phyloP scores from a whole-genome alignment of 2,797 vertebrate species.

The Dendrocincla fuliginosa region DNA sequence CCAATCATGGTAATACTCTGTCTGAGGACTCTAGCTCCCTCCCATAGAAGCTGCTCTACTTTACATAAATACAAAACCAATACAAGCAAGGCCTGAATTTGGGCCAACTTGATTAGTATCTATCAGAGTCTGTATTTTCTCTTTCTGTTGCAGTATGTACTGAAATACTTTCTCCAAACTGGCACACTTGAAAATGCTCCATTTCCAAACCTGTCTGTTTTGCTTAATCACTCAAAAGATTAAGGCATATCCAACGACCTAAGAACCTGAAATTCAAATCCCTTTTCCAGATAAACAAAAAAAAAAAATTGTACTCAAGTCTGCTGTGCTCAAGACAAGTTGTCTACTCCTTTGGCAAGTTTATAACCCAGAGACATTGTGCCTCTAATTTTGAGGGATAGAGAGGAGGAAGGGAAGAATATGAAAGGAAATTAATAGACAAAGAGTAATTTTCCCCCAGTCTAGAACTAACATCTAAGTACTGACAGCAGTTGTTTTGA shows the following conservation, averaged over 20 bases:
- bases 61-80: background rate
- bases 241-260: background rate
- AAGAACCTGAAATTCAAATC: background rate
- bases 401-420: background rate
- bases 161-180: background rate
- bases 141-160: background rate
- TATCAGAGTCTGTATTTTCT: background rate
- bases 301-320: background rate
- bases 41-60: background rate
- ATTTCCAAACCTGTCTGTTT: background rate
- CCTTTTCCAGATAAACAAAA: background rate
- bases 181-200: background rate
- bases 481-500: background rate
- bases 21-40: background rate
- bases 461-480: background rate
- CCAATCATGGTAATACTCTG: background rate
- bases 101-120: background rate
- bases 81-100: background rate
- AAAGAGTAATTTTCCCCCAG: background rate
- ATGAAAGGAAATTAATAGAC: background rate
- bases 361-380: background rate
- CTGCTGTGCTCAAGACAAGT: background rate
- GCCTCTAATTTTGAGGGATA: background rate
- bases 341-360: background rate
- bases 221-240: background rate